Base-by-base conservation (phyloP, 2,888 invertebrate species). In the Amaurobius ferox region DNA sequence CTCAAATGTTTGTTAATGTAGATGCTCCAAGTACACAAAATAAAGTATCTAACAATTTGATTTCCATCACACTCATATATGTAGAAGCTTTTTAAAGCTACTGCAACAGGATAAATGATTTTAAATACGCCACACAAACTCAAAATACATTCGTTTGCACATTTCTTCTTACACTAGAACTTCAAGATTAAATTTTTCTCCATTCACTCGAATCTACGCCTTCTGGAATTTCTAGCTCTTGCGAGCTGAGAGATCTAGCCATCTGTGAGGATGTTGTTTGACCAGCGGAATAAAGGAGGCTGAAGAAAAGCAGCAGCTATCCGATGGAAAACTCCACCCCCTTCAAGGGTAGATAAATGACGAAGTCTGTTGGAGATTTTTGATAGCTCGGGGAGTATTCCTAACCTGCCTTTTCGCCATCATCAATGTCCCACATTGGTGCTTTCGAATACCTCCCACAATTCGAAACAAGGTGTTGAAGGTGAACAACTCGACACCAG, bases 381-480 rank as follows among this genome's bases (percentile, higher is more conserved):
- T 55, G 71, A 55, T 29, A 19, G 6, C 11, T 71, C 13, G 13
- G 28, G 68, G 68, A 48, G 77, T 66, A 32, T 40, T 30, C 35
- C 9, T 13, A 68, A 55, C 28, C 40, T 48, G 40, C 23, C 23
- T 48, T 55, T 68, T 40, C 11, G 9, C 39, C 6, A 40, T 32
- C 16, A 16, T 19, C 28, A 26, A 29, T 44, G 19, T 72, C 32
- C 48, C 26, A 64, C 72, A 79, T 66, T 79, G 79, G 79, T 72
- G 64, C 71, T 29, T 72, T 30, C 16, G 64, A 44, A 79, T 61
- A 30, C 71, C 79, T 71, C 79, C 79, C 79, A 32, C 79, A 19
- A 40, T 1, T 28, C 39, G 11, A 26, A 19, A 62, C 66, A 64
- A 19, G 64, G 28, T 35, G 55, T 62, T 70, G 70, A 70, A 78